Evolutionary conservation across 2,797 vertebrate genomes (phyloP).

Genomic region (Chiroxiphia lanceolata): DNA sequence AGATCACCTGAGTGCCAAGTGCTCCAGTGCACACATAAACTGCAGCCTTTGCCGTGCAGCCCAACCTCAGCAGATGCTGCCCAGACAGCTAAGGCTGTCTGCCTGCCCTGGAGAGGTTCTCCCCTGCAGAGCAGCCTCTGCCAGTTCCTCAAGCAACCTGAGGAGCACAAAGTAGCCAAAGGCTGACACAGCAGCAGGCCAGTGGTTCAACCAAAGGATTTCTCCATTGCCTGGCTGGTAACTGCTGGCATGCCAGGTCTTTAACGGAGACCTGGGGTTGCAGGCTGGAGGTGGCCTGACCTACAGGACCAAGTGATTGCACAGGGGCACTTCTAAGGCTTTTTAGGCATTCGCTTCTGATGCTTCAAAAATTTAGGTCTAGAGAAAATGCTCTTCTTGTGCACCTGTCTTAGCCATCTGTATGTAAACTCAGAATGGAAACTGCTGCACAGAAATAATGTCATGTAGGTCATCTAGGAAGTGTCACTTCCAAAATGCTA

Average conservation of each 20-base stretch:
- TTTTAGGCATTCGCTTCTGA: neutral
- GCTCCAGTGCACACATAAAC: rapidly evolving
- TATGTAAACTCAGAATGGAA: neutral
- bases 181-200: neutral
- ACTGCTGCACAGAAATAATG: neutral
- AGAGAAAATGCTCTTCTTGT: neutral
- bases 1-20: rapidly evolving
- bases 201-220: neutral
- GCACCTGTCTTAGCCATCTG: neutral
- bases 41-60: neutral
- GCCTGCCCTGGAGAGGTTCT: neutral
- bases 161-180: neutral
- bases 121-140: neutral
- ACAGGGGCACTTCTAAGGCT: neutral
- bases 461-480: neutral
- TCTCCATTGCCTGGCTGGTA: neutral
- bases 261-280: rapidly evolving
- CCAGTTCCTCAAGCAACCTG: neutral
- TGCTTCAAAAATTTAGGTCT: neutral
- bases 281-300: neutral
- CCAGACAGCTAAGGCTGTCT: neutral
- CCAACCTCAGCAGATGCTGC: neutral
- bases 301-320: rapidly evolving
- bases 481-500: neutral
- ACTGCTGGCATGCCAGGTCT: neutral